Conservation (phyloP, 92 coral and sea anemone species). For the Parazoanthus swiftii region DNA sequence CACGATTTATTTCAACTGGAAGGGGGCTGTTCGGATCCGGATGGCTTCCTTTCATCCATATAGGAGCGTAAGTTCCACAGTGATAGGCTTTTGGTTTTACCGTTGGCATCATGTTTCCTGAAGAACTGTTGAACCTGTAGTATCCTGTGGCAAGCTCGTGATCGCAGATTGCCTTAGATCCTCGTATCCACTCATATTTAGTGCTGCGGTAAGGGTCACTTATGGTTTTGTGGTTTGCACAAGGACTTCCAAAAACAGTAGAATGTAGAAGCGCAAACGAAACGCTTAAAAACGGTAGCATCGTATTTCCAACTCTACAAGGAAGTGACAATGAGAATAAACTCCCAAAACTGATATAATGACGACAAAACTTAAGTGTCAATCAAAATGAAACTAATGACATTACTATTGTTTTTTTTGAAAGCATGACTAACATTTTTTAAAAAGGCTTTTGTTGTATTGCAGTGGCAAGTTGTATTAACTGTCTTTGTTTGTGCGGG, state of each 20-base stretch:
- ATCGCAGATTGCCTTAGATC: constrained; percentile 23
- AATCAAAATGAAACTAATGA: too few relatives aligned
- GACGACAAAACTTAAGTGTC: not conserved
- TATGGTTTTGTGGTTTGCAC: not conserved
- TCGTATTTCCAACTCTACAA: not conserved
- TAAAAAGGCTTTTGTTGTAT: too few relatives aligned
- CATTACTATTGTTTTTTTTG: too few relatives aligned
- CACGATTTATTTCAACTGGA: not conserved
- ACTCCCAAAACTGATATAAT: not conserved
- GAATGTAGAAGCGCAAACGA: not conserved
- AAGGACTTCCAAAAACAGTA: not conserved
- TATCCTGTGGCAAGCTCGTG: not conserved
- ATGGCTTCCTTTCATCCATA: constrained; percentile 7
- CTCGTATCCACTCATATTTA: not conserved
- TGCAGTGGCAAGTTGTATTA: too few relatives aligned
- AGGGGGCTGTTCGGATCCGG: not conserved
- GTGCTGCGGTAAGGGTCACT: constrained; percentile 27
- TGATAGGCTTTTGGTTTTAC: not conserved
- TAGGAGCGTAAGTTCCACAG: constrained; percentile 11
- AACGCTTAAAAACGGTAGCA: not conserved
- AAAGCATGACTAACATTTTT: too few relatives aligned
- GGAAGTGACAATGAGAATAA: not conserved
- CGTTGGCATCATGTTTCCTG: constrained; percentile 22
- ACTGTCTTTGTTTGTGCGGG: too few relatives aligned
- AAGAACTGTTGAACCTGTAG: constrained; percentile 23